A percentile compares a stretch with the other conserved stretches of the same genome.
Evolutionary conservation across 2,888 invertebrate genomes (phyloP).

Genomic region (Microctonus hyperodae): DNA sequence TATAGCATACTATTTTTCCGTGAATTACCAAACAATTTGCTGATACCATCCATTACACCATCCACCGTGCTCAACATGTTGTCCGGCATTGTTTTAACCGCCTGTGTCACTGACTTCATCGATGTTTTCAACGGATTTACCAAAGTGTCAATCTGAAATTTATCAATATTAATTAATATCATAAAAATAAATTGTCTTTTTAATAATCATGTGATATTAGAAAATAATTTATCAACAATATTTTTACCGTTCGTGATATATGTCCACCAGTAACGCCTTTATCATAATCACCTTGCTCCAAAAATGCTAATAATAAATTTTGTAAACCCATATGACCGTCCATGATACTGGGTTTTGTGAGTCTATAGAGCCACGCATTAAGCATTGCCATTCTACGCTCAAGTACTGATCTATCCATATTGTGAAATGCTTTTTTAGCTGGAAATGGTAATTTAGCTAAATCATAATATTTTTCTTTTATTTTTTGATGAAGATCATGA

Average conservation of each 20-base stretch:
- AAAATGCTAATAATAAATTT: slow-evolving; percentile 70
- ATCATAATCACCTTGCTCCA: slow-evolving; percentile 77
- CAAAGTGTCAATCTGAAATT: slow-evolving; percentile 71
- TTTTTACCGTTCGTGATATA: slow-evolving; percentile 67
- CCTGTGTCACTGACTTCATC: slow-evolving; percentile 76
- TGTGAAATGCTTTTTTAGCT: slow-evolving; percentile 93
- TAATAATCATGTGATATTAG: background rate
- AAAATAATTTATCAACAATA: background rate
- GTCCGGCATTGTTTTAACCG: slow-evolving; percentile 88
- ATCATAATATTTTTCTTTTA: slow-evolving; percentile 85
- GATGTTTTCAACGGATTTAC: slow-evolving; percentile 84
- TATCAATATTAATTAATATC: background rate
- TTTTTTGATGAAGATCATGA: slow-evolving; percentile 83
- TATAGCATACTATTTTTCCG: slow-evolving; percentile 63
- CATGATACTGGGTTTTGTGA: slow-evolving; percentile 70
- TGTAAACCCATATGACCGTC: slow-evolving; percentile 70
- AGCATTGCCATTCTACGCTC: slow-evolving; percentile 84
- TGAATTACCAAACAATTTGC: slow-evolving; percentile 72
- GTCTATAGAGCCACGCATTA: slow-evolving; percentile 79
- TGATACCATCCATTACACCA: slow-evolving; percentile 82
- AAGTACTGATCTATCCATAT: slow-evolving; percentile 83
- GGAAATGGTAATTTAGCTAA: slow-evolving; percentile 83
- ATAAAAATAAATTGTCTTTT: slow-evolving; percentile 15
- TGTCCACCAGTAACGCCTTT: slow-evolving; percentile 69
- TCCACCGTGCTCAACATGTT: slow-evolving; percentile 85